Conservation (phyloP, 2,113 vertebrate genomes). For the Ictalurus furcatus region DNA sequence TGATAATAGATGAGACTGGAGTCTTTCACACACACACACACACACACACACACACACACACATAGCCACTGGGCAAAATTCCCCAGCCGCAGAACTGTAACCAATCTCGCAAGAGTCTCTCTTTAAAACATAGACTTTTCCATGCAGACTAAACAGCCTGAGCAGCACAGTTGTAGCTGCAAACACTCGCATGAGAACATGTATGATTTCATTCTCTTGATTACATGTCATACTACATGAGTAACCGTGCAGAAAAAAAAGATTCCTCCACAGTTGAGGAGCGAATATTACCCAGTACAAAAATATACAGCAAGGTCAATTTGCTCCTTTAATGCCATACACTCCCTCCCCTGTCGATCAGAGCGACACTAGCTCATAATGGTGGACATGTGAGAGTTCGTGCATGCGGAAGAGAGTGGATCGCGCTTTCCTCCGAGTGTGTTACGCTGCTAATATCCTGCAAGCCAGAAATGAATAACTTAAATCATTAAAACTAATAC, state of each 20-base stretch:
- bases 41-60: conserved; percentile 21
- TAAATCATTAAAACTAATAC: neutral
- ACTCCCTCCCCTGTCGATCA: neutral
- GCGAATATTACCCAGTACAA: neutral
- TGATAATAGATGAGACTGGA: conserved; percentile 46
- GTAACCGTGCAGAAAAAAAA: neutral
- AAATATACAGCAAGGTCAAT: neutral
- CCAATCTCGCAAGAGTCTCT: conserved; percentile 24
- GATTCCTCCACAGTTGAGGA: neutral
- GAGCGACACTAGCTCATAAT: neutral
- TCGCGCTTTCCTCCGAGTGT: neutral
- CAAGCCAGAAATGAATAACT: neutral
- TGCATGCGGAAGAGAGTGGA: neutral
- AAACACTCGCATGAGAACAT: neutral
- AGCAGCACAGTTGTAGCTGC: neutral
- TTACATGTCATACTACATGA: neutral
- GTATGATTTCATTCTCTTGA: neutral
- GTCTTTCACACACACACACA: conserved; percentile 19
- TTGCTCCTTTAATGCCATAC: neutral
- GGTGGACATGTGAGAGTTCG: neutral
- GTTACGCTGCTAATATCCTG: neutral
- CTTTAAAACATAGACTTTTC: conserved; percentile 13
- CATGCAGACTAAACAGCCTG: neutral
- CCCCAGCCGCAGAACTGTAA: conserved; percentile 34
- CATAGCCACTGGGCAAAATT: conserved; percentile 46